phyloP scores from a whole-genome alignment of 2,113 vertebrate species.

The Chaetorhynchus papuensis region DNA sequence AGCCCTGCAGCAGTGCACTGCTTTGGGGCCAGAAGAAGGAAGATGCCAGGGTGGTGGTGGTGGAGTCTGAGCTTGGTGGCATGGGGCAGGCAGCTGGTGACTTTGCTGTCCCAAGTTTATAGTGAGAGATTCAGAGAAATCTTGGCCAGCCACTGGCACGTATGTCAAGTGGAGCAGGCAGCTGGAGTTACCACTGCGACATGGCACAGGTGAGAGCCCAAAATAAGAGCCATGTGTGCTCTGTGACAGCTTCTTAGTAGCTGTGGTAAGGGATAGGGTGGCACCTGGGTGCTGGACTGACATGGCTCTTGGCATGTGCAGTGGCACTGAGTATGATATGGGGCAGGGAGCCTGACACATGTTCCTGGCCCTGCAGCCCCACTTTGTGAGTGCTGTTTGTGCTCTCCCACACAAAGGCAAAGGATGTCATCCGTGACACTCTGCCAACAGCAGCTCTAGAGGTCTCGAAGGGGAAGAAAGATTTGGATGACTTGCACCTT shows the following conservation, averaged over 20 bases:
- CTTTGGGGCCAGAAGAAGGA: not conserved
- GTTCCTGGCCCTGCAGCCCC: not conserved
- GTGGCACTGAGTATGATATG: not conserved
- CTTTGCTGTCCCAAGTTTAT: not conserved
- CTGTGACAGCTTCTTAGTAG: not conserved
- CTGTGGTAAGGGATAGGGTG: not conserved
- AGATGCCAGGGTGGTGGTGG: not conserved
- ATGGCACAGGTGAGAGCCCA: not conserved
- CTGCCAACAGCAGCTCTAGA: not conserved
- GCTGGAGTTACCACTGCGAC: not conserved
- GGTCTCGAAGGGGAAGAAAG: not conserved
- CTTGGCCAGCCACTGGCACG: not conserved
- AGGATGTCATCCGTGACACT: not conserved
- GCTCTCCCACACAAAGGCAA: not conserved
- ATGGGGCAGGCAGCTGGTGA: not conserved
- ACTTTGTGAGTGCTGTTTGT: not conserved
- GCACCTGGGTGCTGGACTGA: not conserved
- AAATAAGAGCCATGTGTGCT: not conserved
- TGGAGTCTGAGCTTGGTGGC: not conserved
- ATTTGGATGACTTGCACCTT: not conserved
- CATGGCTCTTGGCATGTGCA: not conserved
- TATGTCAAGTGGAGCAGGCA: not conserved
- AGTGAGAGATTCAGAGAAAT: not conserved
- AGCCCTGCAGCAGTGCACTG: not conserved
- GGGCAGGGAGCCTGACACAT: not conserved